Evolutionary conservation across 2,113 vertebrate species (phyloP).

Genomic region (Lycaon pictus): DNA sequence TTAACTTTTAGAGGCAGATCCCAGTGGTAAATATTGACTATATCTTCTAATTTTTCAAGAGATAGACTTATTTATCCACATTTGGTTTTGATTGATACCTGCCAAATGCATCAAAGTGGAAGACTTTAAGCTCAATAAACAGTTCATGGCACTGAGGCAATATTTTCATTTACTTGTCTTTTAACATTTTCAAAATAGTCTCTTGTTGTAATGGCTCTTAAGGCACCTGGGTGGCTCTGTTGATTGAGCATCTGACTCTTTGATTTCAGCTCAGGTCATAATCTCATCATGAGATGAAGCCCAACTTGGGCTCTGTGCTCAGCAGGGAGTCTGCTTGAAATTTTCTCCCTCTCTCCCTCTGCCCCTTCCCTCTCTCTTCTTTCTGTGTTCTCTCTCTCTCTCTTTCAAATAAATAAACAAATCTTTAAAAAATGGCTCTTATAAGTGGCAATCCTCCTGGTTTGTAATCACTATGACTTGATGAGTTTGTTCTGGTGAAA

Average conservation of each 20-base stretch:
- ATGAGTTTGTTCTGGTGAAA: slow-evolving; percentile 56
- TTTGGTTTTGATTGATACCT: slow-evolving; percentile 5
- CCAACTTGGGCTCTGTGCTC: not conserved
- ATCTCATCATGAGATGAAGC: not conserved
- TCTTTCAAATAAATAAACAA: not conserved
- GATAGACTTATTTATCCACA: not conserved
- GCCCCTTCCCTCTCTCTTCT: not conserved
- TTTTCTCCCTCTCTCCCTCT: not conserved
- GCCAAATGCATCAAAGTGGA: not conserved
- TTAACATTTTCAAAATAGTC: not conserved
- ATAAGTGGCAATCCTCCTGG: not conserved
- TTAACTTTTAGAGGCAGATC: not conserved
- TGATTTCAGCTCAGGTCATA: not conserved
- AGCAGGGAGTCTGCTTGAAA: not conserved
- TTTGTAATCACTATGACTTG: not conserved
- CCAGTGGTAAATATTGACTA: not conserved
- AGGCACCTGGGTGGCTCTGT: not conserved
- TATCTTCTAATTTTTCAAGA: slow-evolving; percentile 7
- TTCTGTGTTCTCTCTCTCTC: not conserved
- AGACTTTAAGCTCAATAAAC: not conserved
- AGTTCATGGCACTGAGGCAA: not conserved
- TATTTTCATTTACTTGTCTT: slow-evolving; percentile 34
- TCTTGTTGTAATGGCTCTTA: slow-evolving; percentile 14
- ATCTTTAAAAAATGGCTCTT: not conserved
- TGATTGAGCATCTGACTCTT: not conserved